A percentile compares a stretch with the other conserved stretches of the same genome.
phyloP scores from a whole-genome alignment of 2,797 vertebrate genomes.

The Valencia hispanica region DNA sequence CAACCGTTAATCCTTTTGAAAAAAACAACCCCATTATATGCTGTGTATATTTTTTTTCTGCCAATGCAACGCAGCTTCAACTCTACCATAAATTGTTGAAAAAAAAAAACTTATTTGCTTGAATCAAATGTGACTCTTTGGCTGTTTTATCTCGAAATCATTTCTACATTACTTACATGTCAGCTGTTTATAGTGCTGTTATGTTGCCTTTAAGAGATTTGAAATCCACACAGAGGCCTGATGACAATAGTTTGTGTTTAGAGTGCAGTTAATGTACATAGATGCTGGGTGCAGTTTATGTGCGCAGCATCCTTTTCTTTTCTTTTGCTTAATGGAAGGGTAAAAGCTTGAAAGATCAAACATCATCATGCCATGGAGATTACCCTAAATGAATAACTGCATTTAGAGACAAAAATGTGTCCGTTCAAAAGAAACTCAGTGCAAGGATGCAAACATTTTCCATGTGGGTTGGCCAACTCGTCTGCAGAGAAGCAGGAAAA shows the following conservation, averaged over 20 bases:
- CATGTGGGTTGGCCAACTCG: not conserved
- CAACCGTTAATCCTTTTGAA: not conserved
- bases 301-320: not conserved
- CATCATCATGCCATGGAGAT: not conserved
- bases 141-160: not conserved
- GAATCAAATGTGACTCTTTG: not conserved
- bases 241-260: not conserved
- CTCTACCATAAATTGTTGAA: not conserved
- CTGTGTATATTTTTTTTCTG: not conserved
- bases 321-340: not conserved
- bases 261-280: not conserved
- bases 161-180: not conserved
- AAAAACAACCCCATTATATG: not conserved
- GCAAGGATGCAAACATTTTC: not conserved
- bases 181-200: not conserved
- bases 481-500: not conserved
- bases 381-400: not conserved
- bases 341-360: not conserved
- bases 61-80: no score
- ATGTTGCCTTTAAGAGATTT: not conserved
- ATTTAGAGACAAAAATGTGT: not conserved
- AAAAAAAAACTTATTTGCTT: not conserved
- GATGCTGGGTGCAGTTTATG: not conserved
- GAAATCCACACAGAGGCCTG: not conserved
- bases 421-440: not conserved